Evolutionary conservation across 2,888 invertebrate genomes (phyloP).

Genomic region (Dasysyrphus tricinctus): DNA sequence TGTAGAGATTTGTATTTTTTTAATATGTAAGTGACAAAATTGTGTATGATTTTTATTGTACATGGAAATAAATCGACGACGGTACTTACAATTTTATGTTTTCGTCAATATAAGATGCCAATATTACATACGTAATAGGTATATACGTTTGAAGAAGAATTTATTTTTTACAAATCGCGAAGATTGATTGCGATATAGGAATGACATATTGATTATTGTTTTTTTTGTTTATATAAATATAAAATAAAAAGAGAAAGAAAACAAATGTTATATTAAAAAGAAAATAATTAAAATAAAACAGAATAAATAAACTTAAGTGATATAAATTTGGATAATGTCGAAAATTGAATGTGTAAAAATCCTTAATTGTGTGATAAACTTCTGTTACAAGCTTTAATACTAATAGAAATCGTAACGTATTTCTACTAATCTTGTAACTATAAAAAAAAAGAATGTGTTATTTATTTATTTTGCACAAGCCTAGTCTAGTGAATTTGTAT

Average conservation of each 20-base stretch:
- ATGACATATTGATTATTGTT: constrained; percentile 54
- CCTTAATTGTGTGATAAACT: neutral
- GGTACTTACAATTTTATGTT: constrained; percentile 71
- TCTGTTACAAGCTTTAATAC: neutral
- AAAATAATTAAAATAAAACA: constrained; percentile 32
- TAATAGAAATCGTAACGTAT: neutral
- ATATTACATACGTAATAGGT: constrained; percentile 39
- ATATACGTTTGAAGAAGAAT: constrained; percentile 26
- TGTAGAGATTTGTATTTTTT: constrained; percentile 32
- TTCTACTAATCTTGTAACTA: neutral
- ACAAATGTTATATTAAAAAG: constrained; percentile 63
- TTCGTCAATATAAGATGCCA: constrained; percentile 60
- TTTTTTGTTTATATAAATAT: constrained; percentile 24
- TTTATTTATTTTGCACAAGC: neutral
- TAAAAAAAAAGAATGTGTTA: neutral
- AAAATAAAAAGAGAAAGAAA: constrained; percentile 66
- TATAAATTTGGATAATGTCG: constrained; percentile 15
- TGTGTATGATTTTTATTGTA: constrained; percentile 47
- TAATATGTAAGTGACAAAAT: constrained; percentile 65
- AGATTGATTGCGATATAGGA: constrained; percentile 55
- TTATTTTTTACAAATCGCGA: constrained; percentile 55
- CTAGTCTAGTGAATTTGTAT: constrained; percentile 1
- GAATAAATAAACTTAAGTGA: constrained; percentile 15
- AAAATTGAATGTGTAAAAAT: constrained; percentile 5
- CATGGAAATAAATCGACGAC: constrained; percentile 60